These are phyloP conservation scores for Oreohelix idahoensis DNA, from an alignment of 1,140 invertebrate species.

Conservation along the genomic window DNA sequence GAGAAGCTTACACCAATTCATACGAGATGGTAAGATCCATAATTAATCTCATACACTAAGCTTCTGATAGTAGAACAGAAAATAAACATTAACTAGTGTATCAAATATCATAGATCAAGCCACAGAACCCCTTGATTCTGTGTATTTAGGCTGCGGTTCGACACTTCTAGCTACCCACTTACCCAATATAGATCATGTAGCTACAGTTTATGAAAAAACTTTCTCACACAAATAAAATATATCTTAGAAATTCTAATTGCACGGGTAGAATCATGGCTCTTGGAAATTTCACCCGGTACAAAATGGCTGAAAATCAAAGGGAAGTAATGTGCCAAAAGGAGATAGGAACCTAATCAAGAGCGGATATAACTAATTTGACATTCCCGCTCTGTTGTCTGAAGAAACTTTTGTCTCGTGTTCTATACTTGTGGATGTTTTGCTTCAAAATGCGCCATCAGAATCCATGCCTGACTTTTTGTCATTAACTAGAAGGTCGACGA, in stretches of 20 bases:
- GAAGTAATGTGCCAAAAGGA: conserved; percentile 13
- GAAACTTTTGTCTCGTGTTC: not conserved
- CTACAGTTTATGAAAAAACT: not conserved
- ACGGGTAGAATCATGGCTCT: not conserved
- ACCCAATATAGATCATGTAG: conserved; percentile 3
- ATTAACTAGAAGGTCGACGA: conserved; percentile 7
- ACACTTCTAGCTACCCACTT: not conserved
- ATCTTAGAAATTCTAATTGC: not conserved
- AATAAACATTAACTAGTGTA: not conserved
- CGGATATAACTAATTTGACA: conserved; percentile 16
- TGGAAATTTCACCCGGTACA: conserved; percentile 19
- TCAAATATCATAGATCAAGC: not conserved
- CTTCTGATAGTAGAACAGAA: not conserved
- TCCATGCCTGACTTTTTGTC: conserved; percentile 16
- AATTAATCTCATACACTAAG: not conserved
- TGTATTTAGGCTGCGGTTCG: not conserved
- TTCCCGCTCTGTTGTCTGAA: conserved; percentile 1
- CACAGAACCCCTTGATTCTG: not conserved
- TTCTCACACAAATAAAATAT: not conserved
- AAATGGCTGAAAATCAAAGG: conserved; percentile 18
- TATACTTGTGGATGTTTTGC: conserved; percentile 19
- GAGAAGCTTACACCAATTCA: not conserved
- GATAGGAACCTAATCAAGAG: not conserved
- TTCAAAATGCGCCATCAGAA: conserved; percentile 12
- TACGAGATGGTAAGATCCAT: not conserved